Evolutionary conservation across 2,888 invertebrate genomes (phyloP).

Genomic region (Halocaridina rubra): DNA sequence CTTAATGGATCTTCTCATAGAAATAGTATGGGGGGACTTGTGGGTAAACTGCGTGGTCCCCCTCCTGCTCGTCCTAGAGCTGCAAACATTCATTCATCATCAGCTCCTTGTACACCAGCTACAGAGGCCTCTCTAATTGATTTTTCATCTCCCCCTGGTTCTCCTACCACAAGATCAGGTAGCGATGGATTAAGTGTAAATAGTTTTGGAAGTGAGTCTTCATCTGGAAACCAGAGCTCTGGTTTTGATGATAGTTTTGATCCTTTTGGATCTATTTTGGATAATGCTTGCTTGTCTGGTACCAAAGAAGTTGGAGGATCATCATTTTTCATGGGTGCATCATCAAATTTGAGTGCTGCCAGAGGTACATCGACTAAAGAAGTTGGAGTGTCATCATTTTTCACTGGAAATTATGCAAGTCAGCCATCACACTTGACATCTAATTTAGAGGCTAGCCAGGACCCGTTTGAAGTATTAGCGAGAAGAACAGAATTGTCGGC

Average conservation of each 20-base stretch:
- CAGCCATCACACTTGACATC: background rate
- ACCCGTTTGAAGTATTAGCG: constrained; percentile 46
- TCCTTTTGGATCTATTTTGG: constrained; percentile 39
- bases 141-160: constrained; percentile 42
- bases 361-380: background rate
- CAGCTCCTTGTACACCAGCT: constrained; percentile 22
- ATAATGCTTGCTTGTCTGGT: background rate
- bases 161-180: constrained; percentile 40
- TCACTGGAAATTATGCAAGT: background rate
- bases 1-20: constrained; percentile 1
- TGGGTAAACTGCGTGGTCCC: constrained; percentile 25
- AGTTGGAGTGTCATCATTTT: background rate
- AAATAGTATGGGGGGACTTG: background rate
- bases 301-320: constrained; percentile 26
- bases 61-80: constrained; percentile 10
- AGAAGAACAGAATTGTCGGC: background rate
- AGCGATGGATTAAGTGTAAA: constrained; percentile 52
- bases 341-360: background rate
- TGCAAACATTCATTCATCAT: background rate
- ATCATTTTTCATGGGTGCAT: constrained; percentile 1
- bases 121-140: constrained; percentile 46
- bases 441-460: constrained; percentile 1
- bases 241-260: constrained; percentile 43
- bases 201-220: constrained; percentile 44
- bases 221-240: constrained; percentile 42